A percentile compares a stretch with the other conserved stretches of the same genome.
These are phyloP conservation scores for Allolobophora icterica DNA, from an alignment of 2,888 invertebrate species.

Conservation along the genomic window DNA sequence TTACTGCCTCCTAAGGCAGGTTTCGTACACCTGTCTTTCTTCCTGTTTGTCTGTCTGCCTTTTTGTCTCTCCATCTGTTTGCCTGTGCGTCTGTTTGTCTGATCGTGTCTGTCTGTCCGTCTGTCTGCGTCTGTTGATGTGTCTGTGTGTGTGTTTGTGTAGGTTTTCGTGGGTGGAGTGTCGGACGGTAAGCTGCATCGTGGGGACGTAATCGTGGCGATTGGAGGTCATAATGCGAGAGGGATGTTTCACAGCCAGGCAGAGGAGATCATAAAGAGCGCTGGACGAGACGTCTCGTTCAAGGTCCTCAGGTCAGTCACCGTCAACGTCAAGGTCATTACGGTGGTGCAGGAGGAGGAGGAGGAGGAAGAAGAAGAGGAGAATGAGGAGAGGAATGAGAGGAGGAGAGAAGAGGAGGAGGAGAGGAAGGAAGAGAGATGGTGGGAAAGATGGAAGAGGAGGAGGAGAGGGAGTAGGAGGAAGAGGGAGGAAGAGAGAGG, in stretches of 20 bases:
- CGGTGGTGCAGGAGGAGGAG: neutral
- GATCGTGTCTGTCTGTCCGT: too few relatives aligned
- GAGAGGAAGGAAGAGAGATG: neutral
- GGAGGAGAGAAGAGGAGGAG: constrained; percentile 22
- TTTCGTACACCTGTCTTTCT: too few relatives aligned
- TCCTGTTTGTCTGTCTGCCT: too few relatives aligned
- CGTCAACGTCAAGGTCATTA: neutral
- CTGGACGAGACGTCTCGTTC: constrained; percentile 60
- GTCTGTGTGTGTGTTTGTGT: constrained; percentile 49
- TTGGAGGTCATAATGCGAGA: constrained; percentile 85
- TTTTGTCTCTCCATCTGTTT: too few relatives aligned
- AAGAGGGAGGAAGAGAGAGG: too few relatives aligned
- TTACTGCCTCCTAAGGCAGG: too few relatives aligned
- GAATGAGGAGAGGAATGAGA: too few relatives aligned
- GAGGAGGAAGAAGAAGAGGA: neutral
- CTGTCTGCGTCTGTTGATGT: too few relatives aligned
- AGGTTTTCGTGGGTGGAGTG: constrained; percentile 87
- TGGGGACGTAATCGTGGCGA: constrained; percentile 88
- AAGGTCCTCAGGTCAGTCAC: constrained; percentile 52
- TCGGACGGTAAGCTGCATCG: constrained; percentile 82
- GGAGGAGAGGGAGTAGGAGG: too few relatives aligned
- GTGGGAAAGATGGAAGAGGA: too few relatives aligned
- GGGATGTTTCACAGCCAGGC: constrained; percentile 89
- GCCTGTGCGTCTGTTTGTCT: too few relatives aligned
- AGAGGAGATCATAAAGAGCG: constrained; percentile 71